phyloP scores from a whole-genome alignment of 2,888 invertebrate species.

The Acleris cristana region DNA sequence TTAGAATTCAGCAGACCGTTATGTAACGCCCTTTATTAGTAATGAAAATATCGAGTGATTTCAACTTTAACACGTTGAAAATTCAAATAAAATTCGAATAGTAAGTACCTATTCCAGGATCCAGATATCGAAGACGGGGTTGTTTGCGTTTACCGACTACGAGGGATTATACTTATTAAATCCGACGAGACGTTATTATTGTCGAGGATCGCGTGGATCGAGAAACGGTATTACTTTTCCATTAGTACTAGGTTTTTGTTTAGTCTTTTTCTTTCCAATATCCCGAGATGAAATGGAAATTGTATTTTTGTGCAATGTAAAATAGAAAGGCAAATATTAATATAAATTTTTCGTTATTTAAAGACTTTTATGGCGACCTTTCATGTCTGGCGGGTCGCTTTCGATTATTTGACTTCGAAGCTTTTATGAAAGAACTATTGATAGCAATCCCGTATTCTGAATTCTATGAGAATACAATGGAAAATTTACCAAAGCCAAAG shows the following conservation, averaged over 20 bases:
- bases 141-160: constrained; percentile 38
- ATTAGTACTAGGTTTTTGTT: constrained; percentile 57
- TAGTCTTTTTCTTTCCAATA: constrained; percentile 47
- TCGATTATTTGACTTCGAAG: neutral
- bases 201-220: constrained; percentile 43
- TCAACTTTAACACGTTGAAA: constrained; percentile 7
- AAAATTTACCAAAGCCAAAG: too few relatives aligned
- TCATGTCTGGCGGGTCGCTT: constrained; percentile 1
- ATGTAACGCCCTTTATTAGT: neutral
- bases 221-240: constrained; percentile 59
- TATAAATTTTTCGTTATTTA: constrained; percentile 24
- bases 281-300: constrained; percentile 36
- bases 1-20: constrained; percentile 19
- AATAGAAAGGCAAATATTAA: constrained; percentile 31
- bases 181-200: constrained; percentile 42
- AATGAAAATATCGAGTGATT: too few relatives aligned
- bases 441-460: too few relatives aligned
- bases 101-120: constrained; percentile 19
- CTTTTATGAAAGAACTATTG: too few relatives aligned
- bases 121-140: constrained; percentile 22
- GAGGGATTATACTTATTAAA: constrained; percentile 44
- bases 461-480: too few relatives aligned
- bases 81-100: constrained; percentile 31
- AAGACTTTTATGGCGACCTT: neutral
- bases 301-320: constrained; percentile 26